A percentile compares a stretch with the other conserved stretches of the same genome.
Evolutionary conservation across 1,140 invertebrate genomes (phyloP).

Genomic region (Tetramorium simillimum): DNA sequence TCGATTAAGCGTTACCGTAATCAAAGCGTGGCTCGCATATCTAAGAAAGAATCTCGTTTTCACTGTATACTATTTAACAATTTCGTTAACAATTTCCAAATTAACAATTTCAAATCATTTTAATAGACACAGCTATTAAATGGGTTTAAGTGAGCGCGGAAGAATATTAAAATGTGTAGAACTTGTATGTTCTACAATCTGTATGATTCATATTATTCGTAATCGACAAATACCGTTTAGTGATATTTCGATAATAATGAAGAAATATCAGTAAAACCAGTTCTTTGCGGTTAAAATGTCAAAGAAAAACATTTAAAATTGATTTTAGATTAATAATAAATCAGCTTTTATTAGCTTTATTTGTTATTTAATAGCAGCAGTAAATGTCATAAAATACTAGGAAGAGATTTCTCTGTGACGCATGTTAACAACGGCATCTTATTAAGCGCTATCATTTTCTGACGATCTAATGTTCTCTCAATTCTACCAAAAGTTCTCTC

Average conservation of each 20-base stretch:
- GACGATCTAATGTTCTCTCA: constrained; percentile 53
- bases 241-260: neutral
- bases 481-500: constrained; percentile 42
- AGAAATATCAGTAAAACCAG: neutral
- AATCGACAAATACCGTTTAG: neutral
- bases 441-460: constrained; percentile 37
- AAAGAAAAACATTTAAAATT: neutral
- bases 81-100: neutral
- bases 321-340: neutral
- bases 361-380: neutral
- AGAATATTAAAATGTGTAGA: neutral
- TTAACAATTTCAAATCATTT: neutral
- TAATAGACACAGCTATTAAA: neutral
- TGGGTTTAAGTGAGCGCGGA: neutral
- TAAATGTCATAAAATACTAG: neutral
- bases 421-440: constrained; percentile 7
- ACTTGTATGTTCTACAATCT: neutral
- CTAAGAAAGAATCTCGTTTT: neutral
- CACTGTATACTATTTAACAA: neutral
- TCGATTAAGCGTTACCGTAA: neutral
- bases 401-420: neutral
- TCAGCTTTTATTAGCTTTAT: neutral
- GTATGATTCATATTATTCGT: neutral
- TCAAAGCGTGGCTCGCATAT: neutral
- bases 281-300: neutral